phyloP scores from a whole-genome alignment of 1,140 invertebrate genomes.

The Tachypleus tridentatus region DNA sequence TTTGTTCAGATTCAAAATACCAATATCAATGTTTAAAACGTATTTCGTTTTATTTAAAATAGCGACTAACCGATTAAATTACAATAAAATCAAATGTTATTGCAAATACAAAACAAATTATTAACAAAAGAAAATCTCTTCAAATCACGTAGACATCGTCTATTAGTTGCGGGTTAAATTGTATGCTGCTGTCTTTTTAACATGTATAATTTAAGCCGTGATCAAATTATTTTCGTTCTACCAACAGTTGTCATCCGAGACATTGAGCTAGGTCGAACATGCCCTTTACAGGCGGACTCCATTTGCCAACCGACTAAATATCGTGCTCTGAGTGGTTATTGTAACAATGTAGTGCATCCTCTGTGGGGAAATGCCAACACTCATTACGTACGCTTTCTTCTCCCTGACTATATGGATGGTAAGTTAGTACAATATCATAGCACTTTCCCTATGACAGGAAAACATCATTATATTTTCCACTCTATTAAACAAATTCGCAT shows the following conservation, averaged over 20 bases:
- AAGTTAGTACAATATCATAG: slow-evolving; percentile 32
- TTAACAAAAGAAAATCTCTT: too few relatives aligned
- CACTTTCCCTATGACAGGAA: background rate
- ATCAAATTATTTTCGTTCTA: slow-evolving; percentile 38
- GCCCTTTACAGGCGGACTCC: slow-evolving; percentile 38
- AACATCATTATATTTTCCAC: too few relatives aligned
- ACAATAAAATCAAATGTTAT: too few relatives aligned
- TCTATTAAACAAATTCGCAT: too few relatives aligned
- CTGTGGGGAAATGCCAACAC: slow-evolving; percentile 70
- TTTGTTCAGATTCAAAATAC: too few relatives aligned
- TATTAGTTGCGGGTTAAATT: too few relatives aligned
- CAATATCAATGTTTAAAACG: too few relatives aligned
- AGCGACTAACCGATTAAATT: too few relatives aligned
- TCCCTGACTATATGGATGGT: slow-evolving; percentile 71
- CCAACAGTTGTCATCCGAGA: slow-evolving; percentile 37
- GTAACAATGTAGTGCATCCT: slow-evolving; percentile 85
- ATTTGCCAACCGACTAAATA: slow-evolving; percentile 40
- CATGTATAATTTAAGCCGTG: slow-evolving; percentile 34
- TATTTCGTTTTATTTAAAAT: too few relatives aligned
- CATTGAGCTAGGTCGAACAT: slow-evolving; percentile 33
- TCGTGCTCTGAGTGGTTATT: slow-evolving; percentile 71
- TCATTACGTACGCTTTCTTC: slow-evolving; percentile 57
- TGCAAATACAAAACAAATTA: too few relatives aligned
- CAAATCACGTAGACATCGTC: too few relatives aligned
- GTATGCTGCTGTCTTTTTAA: too few relatives aligned